Evolutionary conservation across 2,113 vertebrate genomes (phyloP).

Genomic region (Ornithorhynchus anatinus): DNA sequence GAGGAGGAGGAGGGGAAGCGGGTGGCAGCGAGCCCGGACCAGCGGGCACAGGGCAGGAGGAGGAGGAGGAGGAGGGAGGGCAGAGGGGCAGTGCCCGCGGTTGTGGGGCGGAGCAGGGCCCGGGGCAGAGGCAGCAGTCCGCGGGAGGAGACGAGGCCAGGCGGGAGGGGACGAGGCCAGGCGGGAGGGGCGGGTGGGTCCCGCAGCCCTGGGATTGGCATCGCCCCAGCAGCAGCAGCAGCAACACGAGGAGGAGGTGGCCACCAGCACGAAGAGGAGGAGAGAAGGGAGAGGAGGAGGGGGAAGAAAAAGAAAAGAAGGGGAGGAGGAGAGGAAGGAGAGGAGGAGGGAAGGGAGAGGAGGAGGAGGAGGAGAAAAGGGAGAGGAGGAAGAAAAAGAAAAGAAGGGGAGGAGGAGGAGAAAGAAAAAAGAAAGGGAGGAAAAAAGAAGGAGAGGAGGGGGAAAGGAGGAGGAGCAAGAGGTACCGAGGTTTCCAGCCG

Average conservation of each 20-base stretch:
- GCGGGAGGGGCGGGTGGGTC: not conserved
- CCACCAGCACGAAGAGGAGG: too few relatives aligned
- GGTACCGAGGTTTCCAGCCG: conserved; percentile 28
- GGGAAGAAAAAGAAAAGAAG: too few relatives aligned
- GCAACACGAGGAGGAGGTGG: conserved; percentile 23
- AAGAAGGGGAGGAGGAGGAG: too few relatives aligned
- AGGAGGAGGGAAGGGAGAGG: too few relatives aligned
- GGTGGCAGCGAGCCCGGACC: not conserved
- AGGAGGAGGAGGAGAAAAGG: too few relatives aligned
- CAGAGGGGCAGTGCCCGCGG: not conserved
- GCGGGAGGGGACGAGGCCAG: conserved; percentile 46
- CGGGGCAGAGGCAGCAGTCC: conserved; percentile 39
- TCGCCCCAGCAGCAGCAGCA: conserved; percentile 25
- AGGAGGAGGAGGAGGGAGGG: not conserved
- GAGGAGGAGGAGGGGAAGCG: not conserved
- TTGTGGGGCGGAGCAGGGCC: not conserved
- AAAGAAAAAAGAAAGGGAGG: too few relatives aligned
- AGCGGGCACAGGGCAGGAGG: not conserved
- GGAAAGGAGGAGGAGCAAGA: conserved; percentile 10
- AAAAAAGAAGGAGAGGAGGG: too few relatives aligned
- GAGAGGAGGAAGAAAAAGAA: too few relatives aligned
- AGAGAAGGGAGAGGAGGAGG: too few relatives aligned
- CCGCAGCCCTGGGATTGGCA: conserved; percentile 57
- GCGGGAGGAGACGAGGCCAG: conserved; percentile 49
- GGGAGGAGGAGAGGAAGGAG: too few relatives aligned